Conservation (phyloP, 2,113 vertebrate genomes). For the Sprattus sprattus region DNA sequence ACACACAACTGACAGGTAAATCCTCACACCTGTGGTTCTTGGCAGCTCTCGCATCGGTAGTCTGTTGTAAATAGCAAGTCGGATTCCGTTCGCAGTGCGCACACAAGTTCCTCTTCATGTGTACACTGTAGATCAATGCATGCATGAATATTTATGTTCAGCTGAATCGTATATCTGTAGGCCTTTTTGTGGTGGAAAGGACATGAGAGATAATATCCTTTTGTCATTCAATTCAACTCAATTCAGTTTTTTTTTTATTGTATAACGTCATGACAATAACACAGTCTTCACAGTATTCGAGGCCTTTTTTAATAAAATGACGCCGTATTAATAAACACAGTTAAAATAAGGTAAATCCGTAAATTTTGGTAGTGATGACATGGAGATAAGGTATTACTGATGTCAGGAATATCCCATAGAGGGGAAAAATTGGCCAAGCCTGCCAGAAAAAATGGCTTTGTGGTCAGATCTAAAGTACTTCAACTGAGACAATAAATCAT, state of each 20-base stretch:
- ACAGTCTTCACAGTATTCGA: no score
- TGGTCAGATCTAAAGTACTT: constrained; percentile 29
- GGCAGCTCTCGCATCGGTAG: not conserved
- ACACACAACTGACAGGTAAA: not conserved
- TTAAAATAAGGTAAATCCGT: not conserved
- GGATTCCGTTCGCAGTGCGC: not conserved
- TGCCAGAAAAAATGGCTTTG: not conserved
- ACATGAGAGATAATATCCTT: not conserved
- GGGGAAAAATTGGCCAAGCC: not conserved
- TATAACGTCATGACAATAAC: not conserved
- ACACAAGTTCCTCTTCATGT: no score
- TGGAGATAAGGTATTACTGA: not conserved
- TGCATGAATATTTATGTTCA: not conserved
- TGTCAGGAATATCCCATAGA: not conserved
- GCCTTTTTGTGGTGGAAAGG: not conserved
- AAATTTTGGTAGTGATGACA: not conserved
- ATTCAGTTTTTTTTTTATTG: not conserved
- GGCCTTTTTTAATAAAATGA: no score
- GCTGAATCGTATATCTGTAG: not conserved
- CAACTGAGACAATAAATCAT: constrained; percentile 26
- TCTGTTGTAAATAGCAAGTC: not conserved
- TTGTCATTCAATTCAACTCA: not conserved
- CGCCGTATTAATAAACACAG: no score
- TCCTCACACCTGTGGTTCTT: not conserved
- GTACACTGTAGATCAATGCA: not conserved